phyloP scores from a whole-genome alignment of 1,140 invertebrate species.

The Charaxes varanes region DNA sequence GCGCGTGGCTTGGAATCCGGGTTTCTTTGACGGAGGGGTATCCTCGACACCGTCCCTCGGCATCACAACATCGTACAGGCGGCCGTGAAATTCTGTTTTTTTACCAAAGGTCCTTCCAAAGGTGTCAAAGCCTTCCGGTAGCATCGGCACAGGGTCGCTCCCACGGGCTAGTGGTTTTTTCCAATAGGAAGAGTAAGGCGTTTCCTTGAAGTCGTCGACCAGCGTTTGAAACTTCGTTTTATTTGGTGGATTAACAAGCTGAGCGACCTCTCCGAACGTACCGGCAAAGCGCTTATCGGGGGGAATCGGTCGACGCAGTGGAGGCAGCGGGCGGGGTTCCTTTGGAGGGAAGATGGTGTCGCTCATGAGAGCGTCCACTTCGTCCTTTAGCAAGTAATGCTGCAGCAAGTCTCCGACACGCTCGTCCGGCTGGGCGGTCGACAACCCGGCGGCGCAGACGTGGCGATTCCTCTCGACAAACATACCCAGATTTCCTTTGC shows the following conservation, averaged over 20 bases:
- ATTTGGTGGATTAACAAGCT: constrained; percentile 52
- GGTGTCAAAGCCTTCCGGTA: constrained; percentile 67
- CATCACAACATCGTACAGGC: constrained; percentile 50
- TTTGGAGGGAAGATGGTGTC: constrained; percentile 56
- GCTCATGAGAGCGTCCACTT: constrained; percentile 63
- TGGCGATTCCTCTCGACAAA: constrained; percentile 47
- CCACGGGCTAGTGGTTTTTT: constrained; percentile 57
- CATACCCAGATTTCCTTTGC: constrained; percentile 53
- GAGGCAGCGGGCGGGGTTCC: constrained; percentile 41
- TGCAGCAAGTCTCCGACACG: constrained; percentile 45
- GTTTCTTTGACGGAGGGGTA: constrained; percentile 47
- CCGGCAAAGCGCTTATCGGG: constrained; percentile 44
- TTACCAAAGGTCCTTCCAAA: constrained; percentile 65
- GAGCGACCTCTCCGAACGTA: constrained; percentile 31
- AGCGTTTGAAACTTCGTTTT: constrained; percentile 71
- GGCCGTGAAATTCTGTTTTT: constrained; percentile 40
- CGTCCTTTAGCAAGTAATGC: constrained; percentile 65
- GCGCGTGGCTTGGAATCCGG: constrained; percentile 50
- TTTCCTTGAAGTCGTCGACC: constrained; percentile 70
- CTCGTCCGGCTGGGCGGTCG: constrained; percentile 47
- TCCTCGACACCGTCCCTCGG: constrained; percentile 52
- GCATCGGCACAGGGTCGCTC: constrained; percentile 61
- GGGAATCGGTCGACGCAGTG: constrained; percentile 36
- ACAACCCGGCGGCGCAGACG: constrained; percentile 59
- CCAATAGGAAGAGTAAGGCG: constrained; percentile 71